Evolutionary conservation across 2,797 vertebrate species (phyloP), one percentile per base, ranked within the genome.

Genomic region (Semaprochilodus insignis): DNA sequence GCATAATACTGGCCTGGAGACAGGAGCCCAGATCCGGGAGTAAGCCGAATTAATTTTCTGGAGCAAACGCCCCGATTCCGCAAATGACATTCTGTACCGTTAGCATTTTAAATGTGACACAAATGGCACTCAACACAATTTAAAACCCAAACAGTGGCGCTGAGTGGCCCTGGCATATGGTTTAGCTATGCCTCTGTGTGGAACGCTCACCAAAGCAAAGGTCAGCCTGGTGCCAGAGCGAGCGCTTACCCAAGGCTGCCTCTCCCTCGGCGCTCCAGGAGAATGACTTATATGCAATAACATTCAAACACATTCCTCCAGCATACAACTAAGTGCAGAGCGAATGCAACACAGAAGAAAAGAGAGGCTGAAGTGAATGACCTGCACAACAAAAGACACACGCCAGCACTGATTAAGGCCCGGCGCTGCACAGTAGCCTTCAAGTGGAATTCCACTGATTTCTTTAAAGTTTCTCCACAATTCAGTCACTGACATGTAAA

Each of bases 71-170:
- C 95, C 93, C 90, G 93, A 96, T 97, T 97, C 94, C 92, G 93
- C 95, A 96, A 96, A 97, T 97, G 95, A 97, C 96, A 97, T 96
- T 96, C 94, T 95, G 94, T 96, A 97, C 94, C 92, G 94, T 96
- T 95, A 96, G 95, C 95, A 96, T 96, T 97, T 97, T 95, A 97
- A 97, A 98, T 96, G 95, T 96, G 96, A 96, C 96, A 96, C 94
- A 95, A 96, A 97, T 96, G 96, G 94, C 94, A 95, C 93, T 93
- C 93, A 93, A 94, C 93, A 95, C 95, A 95, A 96, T 96, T 97
- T 96, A 96, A 95, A 96, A 96, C 93, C 94, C 95, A 97, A 97
- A 97, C 94, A 96, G 92, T 93, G 91, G 93, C 93, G 92, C 91
- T 91, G 92, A 92, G 93, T 91, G 91, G 91, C 91, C 91, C 93